Evolutionary conservation across 2,113 vertebrate genomes (phyloP).

Genomic region (Silurus meridionalis): DNA sequence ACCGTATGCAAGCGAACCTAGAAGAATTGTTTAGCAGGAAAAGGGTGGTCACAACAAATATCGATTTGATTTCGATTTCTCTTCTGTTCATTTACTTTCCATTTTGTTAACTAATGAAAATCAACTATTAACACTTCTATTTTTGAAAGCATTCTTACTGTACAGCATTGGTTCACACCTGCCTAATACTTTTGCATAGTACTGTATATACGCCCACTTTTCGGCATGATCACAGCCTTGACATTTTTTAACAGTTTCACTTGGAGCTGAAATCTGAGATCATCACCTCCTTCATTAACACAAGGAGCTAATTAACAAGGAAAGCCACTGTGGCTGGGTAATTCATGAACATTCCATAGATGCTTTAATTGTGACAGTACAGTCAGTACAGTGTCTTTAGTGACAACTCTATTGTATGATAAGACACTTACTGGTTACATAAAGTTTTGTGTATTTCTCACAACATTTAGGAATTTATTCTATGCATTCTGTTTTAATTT

Average conservation of each 20-base stretch:
- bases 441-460: slow-evolving; percentile 19
- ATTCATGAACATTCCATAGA: slow-evolving; percentile 3
- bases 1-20: no score
- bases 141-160: no score
- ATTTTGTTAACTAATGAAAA: no score
- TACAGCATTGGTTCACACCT: no score
- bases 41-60: no score
- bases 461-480: slow-evolving; percentile 3
- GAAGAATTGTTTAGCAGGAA: no score
- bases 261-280: neutral
- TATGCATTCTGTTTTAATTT: slow-evolving; percentile 24
- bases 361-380: neutral
- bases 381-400: neutral
- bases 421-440: neutral
- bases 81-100: no score
- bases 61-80: no score
- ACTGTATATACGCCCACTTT: neutral
- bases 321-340: neutral
- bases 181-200: no score
- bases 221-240: neutral
- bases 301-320: neutral
- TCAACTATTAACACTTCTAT: no score
- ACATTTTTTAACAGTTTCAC: neutral
- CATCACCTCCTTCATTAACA: neutral
- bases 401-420: neutral